Evolutionary conservation across 2,888 invertebrate genomes (phyloP), one percentile per base, ranked within the genome.

Genomic region (Idaea straminata): DNA sequence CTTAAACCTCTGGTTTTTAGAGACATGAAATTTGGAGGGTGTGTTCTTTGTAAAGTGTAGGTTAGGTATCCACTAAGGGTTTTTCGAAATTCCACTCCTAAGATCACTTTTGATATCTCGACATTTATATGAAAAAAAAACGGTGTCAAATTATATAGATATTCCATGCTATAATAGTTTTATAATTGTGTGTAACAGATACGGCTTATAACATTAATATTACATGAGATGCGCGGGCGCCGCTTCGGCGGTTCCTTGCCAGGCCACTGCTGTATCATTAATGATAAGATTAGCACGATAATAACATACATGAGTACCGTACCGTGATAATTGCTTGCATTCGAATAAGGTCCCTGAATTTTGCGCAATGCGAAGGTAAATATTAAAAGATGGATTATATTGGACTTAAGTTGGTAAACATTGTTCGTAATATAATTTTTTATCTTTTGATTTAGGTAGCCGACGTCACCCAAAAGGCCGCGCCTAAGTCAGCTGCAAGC

Each of bases 141-240:
- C 13, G 13, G 10, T 10, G 13, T 47, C 10, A 47, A 47, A 47
- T 47, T 47, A 47, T 47, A 47, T 25, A 25, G 25, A 25, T 13
- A 47, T 47, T 47, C 10, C 13, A 47, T 13, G 13, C 47, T 47
- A 47, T 47, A 65, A 71, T 71, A 72, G 72, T 73, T 68, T 47
- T 64, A 71, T 71, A 72, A 73, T 73, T 68, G 66, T 68, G 63
- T 67, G 70, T 70, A 72, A 73, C 71, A 73, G 69, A 72, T 73
- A 67, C 65, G 66, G 65, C 38, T 67, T 66, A 63, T 34, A 65
- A 64, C 71, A 74, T 74, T 67, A 72, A 73, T 74, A 74, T 73
- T 73, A 67, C 62, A 73, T 73, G 73, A 74, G 74, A 66, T 61
- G 68, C 69, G 68, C 68, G 67, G 69, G 74, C 74, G 72, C 71